Evolutionary conservation across 64 coral and sea anemone species (phyloP).

Genomic region (Montipora foliosa): DNA sequence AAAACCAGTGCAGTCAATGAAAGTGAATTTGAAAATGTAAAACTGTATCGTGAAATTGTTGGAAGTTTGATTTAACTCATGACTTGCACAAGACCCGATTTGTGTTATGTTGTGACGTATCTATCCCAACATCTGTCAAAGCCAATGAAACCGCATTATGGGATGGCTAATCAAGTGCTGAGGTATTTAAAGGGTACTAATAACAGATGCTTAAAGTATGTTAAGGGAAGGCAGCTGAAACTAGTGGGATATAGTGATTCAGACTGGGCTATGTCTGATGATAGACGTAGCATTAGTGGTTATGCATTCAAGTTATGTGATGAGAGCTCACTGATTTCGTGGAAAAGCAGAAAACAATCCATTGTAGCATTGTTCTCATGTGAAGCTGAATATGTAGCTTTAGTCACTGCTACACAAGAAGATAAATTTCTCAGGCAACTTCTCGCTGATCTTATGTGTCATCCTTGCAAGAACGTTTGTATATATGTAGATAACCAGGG

Average conservation of each 20-base stretch:
- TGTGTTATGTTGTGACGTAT: slow-evolving; percentile 52
- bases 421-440: slow-evolving; percentile 50
- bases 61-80: slow-evolving; percentile 64
- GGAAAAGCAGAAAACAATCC: no score
- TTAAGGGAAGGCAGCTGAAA: slow-evolving; percentile 14
- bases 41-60: slow-evolving; percentile 48
- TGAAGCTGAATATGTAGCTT: slow-evolving; percentile 52
- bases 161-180: slow-evolving; percentile 51
- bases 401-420: slow-evolving; percentile 2
- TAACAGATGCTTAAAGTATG: slow-evolving; percentile 42
- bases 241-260: slow-evolving; percentile 34
- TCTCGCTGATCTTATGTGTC: background rate
- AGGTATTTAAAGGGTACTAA: slow-evolving; percentile 42
- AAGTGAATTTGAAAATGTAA: slow-evolving; percentile 19
- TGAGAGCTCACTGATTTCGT: background rate
- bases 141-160: slow-evolving; percentile 33
- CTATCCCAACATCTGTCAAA: slow-evolving; percentile 54
- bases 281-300: slow-evolving; percentile 61
- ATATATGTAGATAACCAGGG: slow-evolving; percentile 56
- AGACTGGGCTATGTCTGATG: slow-evolving; percentile 42
- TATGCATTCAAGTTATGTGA: slow-evolving; percentile 44
- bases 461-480: background rate
- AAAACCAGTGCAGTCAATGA: slow-evolving; percentile 14
- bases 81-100: background rate
- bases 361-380: slow-evolving; percentile 61